Base-by-base conservation (phyloP, 2,797 vertebrate genomes). In the Antennarius maculatus region DNA sequence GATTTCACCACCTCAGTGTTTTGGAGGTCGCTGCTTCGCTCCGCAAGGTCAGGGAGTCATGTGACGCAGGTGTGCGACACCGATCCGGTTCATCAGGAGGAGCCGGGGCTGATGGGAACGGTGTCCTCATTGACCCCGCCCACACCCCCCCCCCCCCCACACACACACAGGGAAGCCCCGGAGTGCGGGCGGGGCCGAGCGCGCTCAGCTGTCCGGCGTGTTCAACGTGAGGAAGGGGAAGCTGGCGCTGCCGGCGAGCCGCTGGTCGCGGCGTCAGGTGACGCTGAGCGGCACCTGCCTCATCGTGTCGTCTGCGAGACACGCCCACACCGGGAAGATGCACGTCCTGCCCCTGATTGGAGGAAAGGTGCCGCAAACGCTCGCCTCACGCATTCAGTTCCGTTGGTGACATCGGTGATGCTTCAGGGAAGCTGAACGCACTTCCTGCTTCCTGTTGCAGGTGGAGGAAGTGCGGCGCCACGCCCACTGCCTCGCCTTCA, bases 201-300 rank as follows among this genome's bases (percentile, higher is more conserved):
- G 97, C 2, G 95, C 98, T 90, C 97, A 99, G 91, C 96, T 99
- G 69, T 96, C 95, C 16, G 97, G 97, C 71, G 94, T 94, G 81
- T 99, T 96, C 87, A 98, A 96, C 57, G 97, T 99, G 82, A 93
- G 97, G 53, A 99, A 99, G 88, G 97, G 97, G 86, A 99, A 98
- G 88, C 95, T 99, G 93, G 96, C 97, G 76, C 90, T 99, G 86
- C 97, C 97, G 0, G 97, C 97, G 74, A 98, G 95, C 94, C 95
- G 97, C 81, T 99, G 97, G 97, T 96, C 95, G 17, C 94, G 94
- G 76, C 95, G 97, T 23, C 97, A 98, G 87, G 96, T 98, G 81
- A 98, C 95, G 41, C 93, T 99, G 81, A 98, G 97, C 64, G 97
- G 97, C 65, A 98, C 96, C 77, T 98, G 97, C 88, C 94, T 99